Evolutionary conservation across 2,797 vertebrate genomes (phyloP), one percentile per base, ranked within the genome.

Genomic region (Sciaenops ocellatus): DNA sequence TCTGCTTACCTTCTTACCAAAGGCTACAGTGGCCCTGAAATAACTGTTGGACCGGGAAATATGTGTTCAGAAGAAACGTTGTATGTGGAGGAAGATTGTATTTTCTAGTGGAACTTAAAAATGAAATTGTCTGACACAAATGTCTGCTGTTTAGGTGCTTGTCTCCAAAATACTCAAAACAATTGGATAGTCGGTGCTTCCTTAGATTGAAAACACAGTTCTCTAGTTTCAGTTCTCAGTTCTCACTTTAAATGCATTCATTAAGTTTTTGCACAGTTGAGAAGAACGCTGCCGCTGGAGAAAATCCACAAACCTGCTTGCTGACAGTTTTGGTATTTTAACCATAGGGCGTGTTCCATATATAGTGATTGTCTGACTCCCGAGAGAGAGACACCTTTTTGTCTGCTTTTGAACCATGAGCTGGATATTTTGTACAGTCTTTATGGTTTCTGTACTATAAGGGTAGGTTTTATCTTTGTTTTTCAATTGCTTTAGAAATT

Each of bases 221-320:
- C 78, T 55, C 42, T 67, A 59, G 73, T 82, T 90, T 84, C 63
- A 75, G 73, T 54, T 85, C 71, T 72, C 57, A 60, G 69, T 69
- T 89, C 83, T 78, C 75, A 42, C 52, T 65, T 85, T 55, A 46
- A 74, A 75, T 83, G 80, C 69, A 60, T 90, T 82, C 26, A 60
- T 71, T 65, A 80, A 87, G 84, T 85, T 64, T 88, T 46, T 77
- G 11, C 56, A 52, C 64, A 22, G 47, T 51, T 74, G 3, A 56
- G 34, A 65, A n/a, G 42, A 78, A 65, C 85, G 69, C 52, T 84
- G 73, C 79, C 74, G 26, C 55, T 85, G 62, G 73, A 70, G 71
- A 83, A 85, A 77, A 78, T 79, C 77, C 69, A 78, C 70, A 73
- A 85, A 82, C 65, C 69, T 73, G 70, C 78, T 84, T 56, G 60